A percentile compares a stretch with the other conserved stretches of the same genome.
Evolutionary conservation across 2,797 vertebrate genomes (phyloP).

Genomic region (Melanotaenia nigrans): DNA sequence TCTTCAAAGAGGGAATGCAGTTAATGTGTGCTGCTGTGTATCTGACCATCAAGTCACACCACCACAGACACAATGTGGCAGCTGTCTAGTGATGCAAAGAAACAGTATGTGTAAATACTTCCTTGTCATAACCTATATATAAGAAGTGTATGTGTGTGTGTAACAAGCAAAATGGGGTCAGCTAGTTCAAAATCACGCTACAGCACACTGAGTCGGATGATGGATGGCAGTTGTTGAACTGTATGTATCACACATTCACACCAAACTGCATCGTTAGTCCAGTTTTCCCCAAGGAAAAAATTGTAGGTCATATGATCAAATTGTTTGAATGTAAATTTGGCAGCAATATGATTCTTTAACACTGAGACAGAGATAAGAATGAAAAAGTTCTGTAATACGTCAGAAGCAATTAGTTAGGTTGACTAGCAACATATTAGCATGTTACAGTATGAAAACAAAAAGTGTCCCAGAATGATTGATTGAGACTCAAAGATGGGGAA

Average conservation of each 20-base stretch:
- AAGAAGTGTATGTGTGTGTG: slow-evolving; percentile 17
- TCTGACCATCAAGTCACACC: slow-evolving; percentile 24
- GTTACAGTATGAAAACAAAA: background rate
- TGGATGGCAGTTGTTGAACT: slow-evolving; percentile 43
- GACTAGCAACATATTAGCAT: background rate
- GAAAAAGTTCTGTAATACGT: too few relatives aligned
- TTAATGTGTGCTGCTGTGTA: slow-evolving; percentile 19
- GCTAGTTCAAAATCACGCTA: slow-evolving; percentile 54
- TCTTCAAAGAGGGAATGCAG: slow-evolving; percentile 26
- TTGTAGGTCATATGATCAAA: background rate
- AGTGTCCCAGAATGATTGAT: background rate
- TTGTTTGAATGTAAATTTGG: too few relatives aligned
- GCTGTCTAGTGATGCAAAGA: slow-evolving; percentile 37
- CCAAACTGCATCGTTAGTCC: background rate
- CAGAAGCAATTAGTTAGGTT: background rate
- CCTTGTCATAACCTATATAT: slow-evolving; percentile 32
- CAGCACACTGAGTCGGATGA: slow-evolving; percentile 43
- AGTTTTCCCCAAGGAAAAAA: background rate
- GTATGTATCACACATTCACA: slow-evolving; percentile 8
- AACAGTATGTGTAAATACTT: slow-evolving; percentile 57
- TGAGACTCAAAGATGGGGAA: background rate
- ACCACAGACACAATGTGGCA: slow-evolving; percentile 35
- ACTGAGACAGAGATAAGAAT: too few relatives aligned
- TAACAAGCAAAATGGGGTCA: slow-evolving; percentile 24
- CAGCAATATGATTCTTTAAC: too few relatives aligned